These are phyloP conservation scores for Colaptes auratus DNA, from an alignment of 2,113 vertebrate species.

Conservation along the genomic window DNA sequence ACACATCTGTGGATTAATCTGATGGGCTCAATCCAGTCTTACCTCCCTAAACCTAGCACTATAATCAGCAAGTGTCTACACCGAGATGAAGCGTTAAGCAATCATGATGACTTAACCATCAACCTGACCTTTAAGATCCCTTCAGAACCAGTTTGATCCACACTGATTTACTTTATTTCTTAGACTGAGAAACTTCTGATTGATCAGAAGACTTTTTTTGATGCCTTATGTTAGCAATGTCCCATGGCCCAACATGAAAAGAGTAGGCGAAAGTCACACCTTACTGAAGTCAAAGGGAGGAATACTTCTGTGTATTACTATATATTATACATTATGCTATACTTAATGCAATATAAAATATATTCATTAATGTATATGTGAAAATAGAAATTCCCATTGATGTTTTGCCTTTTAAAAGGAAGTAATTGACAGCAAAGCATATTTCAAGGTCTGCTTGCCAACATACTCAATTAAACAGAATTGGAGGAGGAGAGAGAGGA, in stretches of 20 bases:
- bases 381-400: neutral
- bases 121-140: slow-evolving; percentile 36
- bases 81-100: slow-evolving; percentile 1
- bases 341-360: neutral
- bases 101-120: slow-evolving; percentile 21
- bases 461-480: slow-evolving; percentile 50
- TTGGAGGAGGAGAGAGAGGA: neutral
- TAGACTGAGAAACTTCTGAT: slow-evolving; percentile 8
- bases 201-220: slow-evolving; percentile 11
- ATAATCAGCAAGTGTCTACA: neutral
- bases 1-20: neutral
- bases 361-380: neutral
- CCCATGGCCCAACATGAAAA: neutral
- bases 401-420: slow-evolving; percentile 23
- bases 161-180: slow-evolving; percentile 33
- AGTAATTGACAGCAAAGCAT: slow-evolving; percentile 41
- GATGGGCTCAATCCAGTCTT: neutral
- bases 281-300: neutral
- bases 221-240: neutral
- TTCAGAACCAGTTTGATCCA: slow-evolving; percentile 41
- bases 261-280: neutral
- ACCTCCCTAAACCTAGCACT: neutral
- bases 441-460: slow-evolving; percentile 56
- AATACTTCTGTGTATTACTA: neutral
- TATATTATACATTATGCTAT: neutral